phyloP scores from a whole-genome alignment of 2,113 vertebrate genomes.

The Microtus pennsylvanicus region DNA sequence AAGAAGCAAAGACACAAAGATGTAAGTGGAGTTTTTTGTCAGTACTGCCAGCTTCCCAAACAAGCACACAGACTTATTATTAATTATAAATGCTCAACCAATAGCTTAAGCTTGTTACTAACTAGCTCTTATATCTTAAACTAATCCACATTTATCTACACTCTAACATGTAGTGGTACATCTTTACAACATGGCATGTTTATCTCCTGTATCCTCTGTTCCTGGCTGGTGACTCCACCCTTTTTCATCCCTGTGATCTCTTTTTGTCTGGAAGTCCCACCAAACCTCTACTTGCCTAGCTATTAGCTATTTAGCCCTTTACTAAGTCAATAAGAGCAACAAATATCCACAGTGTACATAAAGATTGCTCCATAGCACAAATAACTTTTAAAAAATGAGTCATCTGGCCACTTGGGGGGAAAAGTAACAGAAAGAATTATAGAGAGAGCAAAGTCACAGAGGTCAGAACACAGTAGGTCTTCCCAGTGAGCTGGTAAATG shows the following conservation, averaged over 20 bases:
- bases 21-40: not conserved
- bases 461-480: not conserved
- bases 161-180: too few relatives aligned
- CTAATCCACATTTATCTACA: not conserved
- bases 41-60: not conserved
- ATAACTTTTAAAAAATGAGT: not conserved
- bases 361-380: not conserved
- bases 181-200: not conserved
- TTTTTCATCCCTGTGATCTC: not conserved
- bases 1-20: not conserved
- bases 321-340: not conserved
- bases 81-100: not conserved
- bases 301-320: not conserved
- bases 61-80: not conserved
- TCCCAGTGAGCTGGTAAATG: too few relatives aligned
- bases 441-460: not conserved
- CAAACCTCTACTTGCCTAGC: not conserved
- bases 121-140: not conserved
- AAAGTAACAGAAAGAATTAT: not conserved
- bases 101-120: not conserved
- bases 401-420: not conserved
- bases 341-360: not conserved
- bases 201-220: not conserved
- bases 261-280: not conserved
- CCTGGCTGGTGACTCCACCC: not conserved